Evolutionary conservation across 2,113 vertebrate species (phyloP), one percentile per base, ranked within the genome.

Genomic region (Tragelaphus buxtoni): DNA sequence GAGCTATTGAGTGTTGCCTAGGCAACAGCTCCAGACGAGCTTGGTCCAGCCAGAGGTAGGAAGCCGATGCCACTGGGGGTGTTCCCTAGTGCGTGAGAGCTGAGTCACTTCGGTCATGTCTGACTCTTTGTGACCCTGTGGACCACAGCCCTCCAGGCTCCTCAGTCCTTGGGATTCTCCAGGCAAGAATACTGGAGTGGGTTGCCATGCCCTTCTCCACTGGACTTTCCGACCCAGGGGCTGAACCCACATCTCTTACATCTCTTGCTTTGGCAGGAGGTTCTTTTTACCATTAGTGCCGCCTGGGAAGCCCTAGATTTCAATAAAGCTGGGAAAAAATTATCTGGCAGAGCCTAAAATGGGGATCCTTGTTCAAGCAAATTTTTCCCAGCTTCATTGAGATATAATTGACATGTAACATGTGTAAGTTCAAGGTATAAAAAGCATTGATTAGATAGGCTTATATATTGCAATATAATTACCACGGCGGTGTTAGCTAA

Each of bases 31-130:
- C 76, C 53, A 63, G 26, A 69, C 47, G 1, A 55, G 32, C 47
- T 65, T 42, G 12, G 3, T n/a, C 11, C 2, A 26, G 1, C 32
- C 13, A 0, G 0, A 11, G 17, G 4, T 4, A 13, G 51, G 45
- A 58, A 32, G 65, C 2, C 1, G 20, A 4, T 30, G 32, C 39
- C 60, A 4, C 9, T 1, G 42, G 18, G 13, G 2, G 35, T 61
- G 30, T 13, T 24, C 69, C 39, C 69, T 74, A 12, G 22, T 14
- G 69, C 0, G 3, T 26, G 39, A 13, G 39, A 7, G 69, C 22
- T 24, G 7, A 26, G 69, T 13, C 39, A 2, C 11, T 26, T 42
- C 39, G 7, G 39, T 42, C 69, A 1, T 42, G 69, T 74, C 39
- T 42, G 69, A 13, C 10, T 42, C 11, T 74, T 42, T 42, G 39